Evolutionary conservation across 2,888 invertebrate species (phyloP), one percentile per base, ranked within the genome.

Genomic region (Macropis europaea): DNA sequence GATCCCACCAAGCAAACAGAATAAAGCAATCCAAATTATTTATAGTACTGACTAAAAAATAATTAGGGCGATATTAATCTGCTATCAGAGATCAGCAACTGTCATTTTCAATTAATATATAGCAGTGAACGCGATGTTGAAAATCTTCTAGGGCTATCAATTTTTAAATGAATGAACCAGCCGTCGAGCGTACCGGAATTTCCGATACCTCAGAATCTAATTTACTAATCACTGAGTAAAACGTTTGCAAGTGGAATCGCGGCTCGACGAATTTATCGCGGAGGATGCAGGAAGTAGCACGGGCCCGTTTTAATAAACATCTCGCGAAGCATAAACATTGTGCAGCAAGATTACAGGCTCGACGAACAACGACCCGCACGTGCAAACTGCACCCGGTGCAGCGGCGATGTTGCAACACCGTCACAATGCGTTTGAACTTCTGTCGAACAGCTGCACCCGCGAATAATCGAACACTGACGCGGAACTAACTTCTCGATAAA

Each of bases 371-470:
- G 56, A 19, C 24, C 24, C 56, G 30, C 30, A 28, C 47, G 19
- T 17, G 30, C 48, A 70, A 63, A 47, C 42, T 19, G 43, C 19
- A 7, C 17, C 13, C 28, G 11, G 15, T 5, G 13, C n/a, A 53
- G 26, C 30, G n/a, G 26, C 24, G 15, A 47, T 56, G 22, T 48
- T 26, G 50, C 26, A 57, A 38, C 7, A 13, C 11, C 40, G 63
- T 52, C 57, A 50, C 22, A 34, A 28, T 24, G 48, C 36, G 36
- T 19, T 40, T 40, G 15, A 60, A 64, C 34, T 57, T 71, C 19
- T 28, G 19, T 24, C 6, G 9, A 66, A 64, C 77, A 64, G 54
- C 70, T 62, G 76, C 57, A 26, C 19, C 60, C 47, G 38, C 26
- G 61, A 32, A 54, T 67, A 78, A 38, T 77, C 47, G n/a, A 34